A percentile compares a stretch with the other conserved stretches of the same genome.
phyloP scores from a whole-genome alignment of 2,113 vertebrate genomes.

The Potamarius usumacintae region DNA sequence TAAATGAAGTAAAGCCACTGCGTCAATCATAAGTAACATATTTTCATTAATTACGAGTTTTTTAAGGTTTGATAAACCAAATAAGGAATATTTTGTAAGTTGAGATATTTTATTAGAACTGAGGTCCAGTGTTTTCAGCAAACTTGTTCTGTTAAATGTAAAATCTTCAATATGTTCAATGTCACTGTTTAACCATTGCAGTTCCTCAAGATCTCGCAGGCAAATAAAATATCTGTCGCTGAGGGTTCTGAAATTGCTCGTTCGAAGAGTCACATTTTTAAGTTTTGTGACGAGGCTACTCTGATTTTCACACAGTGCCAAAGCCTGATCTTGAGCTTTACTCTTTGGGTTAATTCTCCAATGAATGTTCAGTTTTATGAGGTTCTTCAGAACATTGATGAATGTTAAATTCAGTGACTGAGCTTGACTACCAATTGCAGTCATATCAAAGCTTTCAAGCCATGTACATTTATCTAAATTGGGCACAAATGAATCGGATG shows the following conservation, averaged over 20 bases:
- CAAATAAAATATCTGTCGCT: slow-evolving; percentile 3
- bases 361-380: accelerated
- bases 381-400: neutral
- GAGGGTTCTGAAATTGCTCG: neutral
- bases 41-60: slow-evolving; percentile 10
- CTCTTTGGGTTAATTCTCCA: neutral
- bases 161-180: slow-evolving; percentile 29
- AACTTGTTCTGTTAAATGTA: slow-evolving; percentile 19
- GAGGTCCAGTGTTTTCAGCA: slow-evolving; percentile 3
- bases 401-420: slow-evolving; percentile 9
- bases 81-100: slow-evolving; percentile 22
- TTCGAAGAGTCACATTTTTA: neutral
- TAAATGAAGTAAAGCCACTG: slow-evolving; percentile 14
- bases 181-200: neutral
- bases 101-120: slow-evolving; percentile 14
- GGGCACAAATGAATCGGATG: too few relatives aligned
- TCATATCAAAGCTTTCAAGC: neutral
- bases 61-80: slow-evolving; percentile 21
- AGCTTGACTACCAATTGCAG: accelerated
- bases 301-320: slow-evolving; percentile 35
- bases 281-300: neutral
- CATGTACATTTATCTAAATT: neutral
- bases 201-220: slow-evolving; percentile 3
- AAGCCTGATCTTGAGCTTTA: neutral
- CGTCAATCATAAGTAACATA: neutral